These are phyloP conservation scores for Enteromius fasciolatus DNA, from an alignment of 2,797 vertebrate genomes.

Conservation along the genomic window DNA sequence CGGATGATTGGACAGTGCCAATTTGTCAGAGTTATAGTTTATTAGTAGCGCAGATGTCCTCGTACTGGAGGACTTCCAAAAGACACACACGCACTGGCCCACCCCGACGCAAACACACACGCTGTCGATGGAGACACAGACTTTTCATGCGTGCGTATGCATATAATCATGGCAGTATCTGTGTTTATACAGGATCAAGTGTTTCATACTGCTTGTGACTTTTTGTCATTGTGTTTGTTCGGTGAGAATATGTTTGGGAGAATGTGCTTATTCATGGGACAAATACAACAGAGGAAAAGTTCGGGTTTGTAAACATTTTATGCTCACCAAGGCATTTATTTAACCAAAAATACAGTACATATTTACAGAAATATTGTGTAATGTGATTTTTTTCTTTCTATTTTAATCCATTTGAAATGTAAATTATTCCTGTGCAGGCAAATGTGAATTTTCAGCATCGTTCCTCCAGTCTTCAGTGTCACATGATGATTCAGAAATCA, in stretches of 20 bases:
- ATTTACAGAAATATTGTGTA: not conserved
- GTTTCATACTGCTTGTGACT: not conserved
- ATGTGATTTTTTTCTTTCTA: not conserved
- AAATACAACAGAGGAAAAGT: not conserved
- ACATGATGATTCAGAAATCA: not conserved
- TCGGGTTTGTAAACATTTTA: not conserved
- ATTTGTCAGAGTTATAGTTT: conserved; percentile 83
- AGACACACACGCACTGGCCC: conserved; percentile 61
- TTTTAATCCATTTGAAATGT: not conserved
- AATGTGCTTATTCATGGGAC: not conserved
- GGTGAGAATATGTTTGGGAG: not conserved
- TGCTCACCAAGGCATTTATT: not conserved
- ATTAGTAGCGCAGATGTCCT: conserved; percentile 82
- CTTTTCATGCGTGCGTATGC: conserved; percentile 16
- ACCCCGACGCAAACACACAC: conserved; percentile 43
- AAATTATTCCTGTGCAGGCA: not conserved
- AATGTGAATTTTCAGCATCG: not conserved
- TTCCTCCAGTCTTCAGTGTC: not conserved
- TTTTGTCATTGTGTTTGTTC: not conserved
- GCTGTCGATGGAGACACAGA: not conserved
- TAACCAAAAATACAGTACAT: not conserved
- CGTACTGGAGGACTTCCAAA: conserved; percentile 68
- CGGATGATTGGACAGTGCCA: conserved; percentile 74
- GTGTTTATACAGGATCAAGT: conserved; percentile 32
- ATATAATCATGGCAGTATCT: conserved; percentile 22